Evolutionary conservation across 2,797 vertebrate genomes (phyloP).

Genomic region (Sitta carolinensis): DNA sequence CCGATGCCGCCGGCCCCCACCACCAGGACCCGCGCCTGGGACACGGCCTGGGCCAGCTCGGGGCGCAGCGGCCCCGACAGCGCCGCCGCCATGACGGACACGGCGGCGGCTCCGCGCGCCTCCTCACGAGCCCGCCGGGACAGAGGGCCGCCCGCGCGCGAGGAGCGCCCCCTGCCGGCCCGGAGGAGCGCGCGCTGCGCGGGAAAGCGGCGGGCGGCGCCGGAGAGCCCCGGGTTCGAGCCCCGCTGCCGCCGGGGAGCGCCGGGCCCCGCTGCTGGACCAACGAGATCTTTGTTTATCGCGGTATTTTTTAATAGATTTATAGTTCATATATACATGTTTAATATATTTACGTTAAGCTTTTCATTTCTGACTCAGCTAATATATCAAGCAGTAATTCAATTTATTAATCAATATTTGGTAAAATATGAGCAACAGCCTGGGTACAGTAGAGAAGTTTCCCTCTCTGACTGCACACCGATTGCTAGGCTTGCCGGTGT

Average conservation of each 20-base stretch:
- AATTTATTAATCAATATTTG: no score
- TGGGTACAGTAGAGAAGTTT: no score
- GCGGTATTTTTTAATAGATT: no score
- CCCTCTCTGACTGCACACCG: no score
- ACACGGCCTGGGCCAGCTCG: constrained; percentile 88
- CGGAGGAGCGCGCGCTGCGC: not conserved
- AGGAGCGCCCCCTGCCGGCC: not conserved
- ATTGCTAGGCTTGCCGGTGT: no score
- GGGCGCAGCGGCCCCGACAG: constrained; percentile 85
- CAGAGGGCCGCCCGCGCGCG: not conserved
- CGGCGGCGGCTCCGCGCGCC: not conserved
- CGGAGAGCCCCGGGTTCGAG: rapidly evolving
- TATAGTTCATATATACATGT: not conserved
- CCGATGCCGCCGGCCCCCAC: constrained; percentile 96
- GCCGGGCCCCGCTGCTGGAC: rapidly evolving
- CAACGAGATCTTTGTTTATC: no score
- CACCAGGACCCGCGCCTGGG: constrained; percentile 86
- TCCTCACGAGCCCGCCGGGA: not conserved
- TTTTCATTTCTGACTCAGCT: no score
- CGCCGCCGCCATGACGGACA: constrained; percentile 53
- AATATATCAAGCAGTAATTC: no score
- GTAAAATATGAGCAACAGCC: no score
- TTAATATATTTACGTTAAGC: not conserved
- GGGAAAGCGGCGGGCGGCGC: no score
- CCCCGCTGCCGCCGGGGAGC: no score